Percentiles rank a stretch among this genome's conserved stretches.
Conservation (phyloP, 1,140 invertebrate species). For the Drosophila repleta region DNA sequence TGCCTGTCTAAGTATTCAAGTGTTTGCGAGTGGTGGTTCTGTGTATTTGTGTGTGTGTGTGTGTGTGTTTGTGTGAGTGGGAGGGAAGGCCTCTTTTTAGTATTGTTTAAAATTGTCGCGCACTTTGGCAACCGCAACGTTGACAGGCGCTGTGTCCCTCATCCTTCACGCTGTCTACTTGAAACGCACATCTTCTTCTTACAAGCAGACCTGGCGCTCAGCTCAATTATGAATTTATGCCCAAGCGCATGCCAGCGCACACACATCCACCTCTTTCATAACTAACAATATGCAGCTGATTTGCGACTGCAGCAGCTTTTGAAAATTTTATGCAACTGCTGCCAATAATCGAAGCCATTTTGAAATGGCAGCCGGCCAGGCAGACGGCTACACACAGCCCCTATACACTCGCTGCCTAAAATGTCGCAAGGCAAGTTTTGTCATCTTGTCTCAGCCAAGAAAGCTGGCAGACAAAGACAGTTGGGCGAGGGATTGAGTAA, state of each 20-base stretch:
- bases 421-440: neutral
- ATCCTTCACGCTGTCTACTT: neutral
- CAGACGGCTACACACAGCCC: neutral
- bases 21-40: slow-evolving; percentile 22
- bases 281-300: slow-evolving; percentile 37
- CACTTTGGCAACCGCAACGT: slow-evolving; percentile 60
- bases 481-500: neutral
- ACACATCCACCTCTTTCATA: slow-evolving; percentile 40
- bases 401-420: neutral
- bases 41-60: slow-evolving; percentile 11
- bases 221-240: slow-evolving; percentile 74
- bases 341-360: slow-evolving; percentile 34
- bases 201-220: slow-evolving; percentile 7
- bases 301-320: neutral
- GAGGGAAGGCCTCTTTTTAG: slow-evolving; percentile 21
- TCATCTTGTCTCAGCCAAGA: neutral
- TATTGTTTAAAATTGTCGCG: slow-evolving; percentile 64
- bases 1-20: slow-evolving; percentile 74
- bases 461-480: neutral
- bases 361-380: slow-evolving; percentile 13
- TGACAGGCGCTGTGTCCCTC: neutral
- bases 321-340: slow-evolving; percentile 38
- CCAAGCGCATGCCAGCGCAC: slow-evolving; percentile 12
- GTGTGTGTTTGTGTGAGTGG: neutral
- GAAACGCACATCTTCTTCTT: slow-evolving; percentile 10